Percentiles rank a stretch among this genome's conserved stretches.
These are phyloP conservation scores for Zaprionus ornatus DNA, from an alignment of 1,140 invertebrate species.

Conservation along the genomic window DNA sequence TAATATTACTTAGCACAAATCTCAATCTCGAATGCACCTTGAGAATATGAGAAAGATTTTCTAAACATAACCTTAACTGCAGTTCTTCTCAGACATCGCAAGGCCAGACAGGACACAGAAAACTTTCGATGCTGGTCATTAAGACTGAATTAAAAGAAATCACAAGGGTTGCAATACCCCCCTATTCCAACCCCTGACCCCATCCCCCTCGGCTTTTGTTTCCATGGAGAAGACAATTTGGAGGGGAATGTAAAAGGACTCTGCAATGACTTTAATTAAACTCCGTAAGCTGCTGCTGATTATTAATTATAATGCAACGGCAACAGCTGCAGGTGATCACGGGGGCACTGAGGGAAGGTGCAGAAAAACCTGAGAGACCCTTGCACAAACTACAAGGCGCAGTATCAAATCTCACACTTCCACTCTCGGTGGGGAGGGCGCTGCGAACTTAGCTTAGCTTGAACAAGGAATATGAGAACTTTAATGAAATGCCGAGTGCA, in stretches of 20 bases:
- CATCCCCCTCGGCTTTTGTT: neutral
- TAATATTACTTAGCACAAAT: too few species aligned
- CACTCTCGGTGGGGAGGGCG: too few species aligned
- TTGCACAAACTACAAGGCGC: neutral
- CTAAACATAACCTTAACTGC: neutral
- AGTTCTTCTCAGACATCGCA: neutral
- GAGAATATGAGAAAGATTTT: neutral
- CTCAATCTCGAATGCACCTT: neutral
- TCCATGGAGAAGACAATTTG: constrained; percentile 31
- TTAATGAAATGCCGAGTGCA: neutral
- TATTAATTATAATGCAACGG: constrained; percentile 71
- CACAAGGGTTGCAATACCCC: constrained; percentile 18
- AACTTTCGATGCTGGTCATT: constrained; percentile 69
- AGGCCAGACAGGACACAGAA: constrained; percentile 25
- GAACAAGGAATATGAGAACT: too few species aligned
- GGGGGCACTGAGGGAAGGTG: neutral
- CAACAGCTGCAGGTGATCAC: constrained; percentile 32
- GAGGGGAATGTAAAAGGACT: neutral
- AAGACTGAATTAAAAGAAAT: constrained; percentile 76
- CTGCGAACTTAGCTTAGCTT: neutral
- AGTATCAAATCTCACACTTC: neutral
- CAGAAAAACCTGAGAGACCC: neutral
- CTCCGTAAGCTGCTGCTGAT: constrained; percentile 67
- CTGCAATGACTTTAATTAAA: constrained; percentile 65
- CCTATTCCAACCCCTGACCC: neutral